phyloP scores from a whole-genome alignment of 2,113 vertebrate species.

The Psophia crepitans region DNA sequence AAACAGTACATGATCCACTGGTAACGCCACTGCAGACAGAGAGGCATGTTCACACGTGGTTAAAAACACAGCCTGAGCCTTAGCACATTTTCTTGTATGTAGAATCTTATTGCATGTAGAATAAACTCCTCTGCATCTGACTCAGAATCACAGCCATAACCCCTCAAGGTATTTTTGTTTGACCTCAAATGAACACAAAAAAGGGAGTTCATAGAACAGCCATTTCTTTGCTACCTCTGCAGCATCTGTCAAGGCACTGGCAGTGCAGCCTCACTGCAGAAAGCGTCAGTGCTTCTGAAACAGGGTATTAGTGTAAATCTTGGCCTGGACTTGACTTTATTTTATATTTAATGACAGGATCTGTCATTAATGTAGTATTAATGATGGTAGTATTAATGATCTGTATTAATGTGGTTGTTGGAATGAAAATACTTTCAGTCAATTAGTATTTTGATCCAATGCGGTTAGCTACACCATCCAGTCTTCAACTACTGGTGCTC shows the following conservation, averaged over 20 bases:
- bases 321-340: background rate
- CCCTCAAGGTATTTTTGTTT: background rate
- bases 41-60: background rate
- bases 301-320: background rate
- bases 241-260: background rate
- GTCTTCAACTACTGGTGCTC: background rate
- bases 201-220: background rate
- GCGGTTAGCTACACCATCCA: background rate
- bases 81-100: background rate
- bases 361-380: too few species aligned
- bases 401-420: background rate
- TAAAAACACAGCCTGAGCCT: background rate
- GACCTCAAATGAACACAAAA: background rate
- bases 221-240: background rate
- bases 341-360: background rate
- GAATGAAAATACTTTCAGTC: constrained; percentile 10
- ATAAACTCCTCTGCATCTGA: background rate
- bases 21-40: background rate
- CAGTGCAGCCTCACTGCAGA: background rate
- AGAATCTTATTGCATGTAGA: background rate
- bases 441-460: background rate
- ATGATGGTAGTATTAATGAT: background rate
- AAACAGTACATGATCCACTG: background rate
- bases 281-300: background rate
- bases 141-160: background rate